These are phyloP conservation scores for Hephaestus fuliginosus DNA, from an alignment of 2,797 vertebrate species.

Conservation along the genomic window DNA sequence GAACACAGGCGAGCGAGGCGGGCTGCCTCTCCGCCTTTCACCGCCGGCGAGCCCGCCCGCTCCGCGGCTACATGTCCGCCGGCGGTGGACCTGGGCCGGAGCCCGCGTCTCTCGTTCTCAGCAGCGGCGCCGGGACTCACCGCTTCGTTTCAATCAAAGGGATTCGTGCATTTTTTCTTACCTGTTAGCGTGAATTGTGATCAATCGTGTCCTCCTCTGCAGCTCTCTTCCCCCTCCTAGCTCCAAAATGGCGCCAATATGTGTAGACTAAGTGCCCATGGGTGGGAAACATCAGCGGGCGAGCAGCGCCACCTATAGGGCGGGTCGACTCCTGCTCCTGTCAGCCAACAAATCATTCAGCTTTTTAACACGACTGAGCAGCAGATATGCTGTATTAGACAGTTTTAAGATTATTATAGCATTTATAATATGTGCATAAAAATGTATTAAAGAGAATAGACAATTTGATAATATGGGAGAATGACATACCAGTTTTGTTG, in stretches of 20 bases:
- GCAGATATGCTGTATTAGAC: too few relatives aligned
- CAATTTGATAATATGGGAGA: background rate
- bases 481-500: background rate
- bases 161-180: slow-evolving; percentile 63
- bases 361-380: too few relatives aligned
- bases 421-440: background rate
- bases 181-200: slow-evolving; percentile 86
- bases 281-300: slow-evolving; percentile 46
- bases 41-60: slow-evolving; percentile 16
- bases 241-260: slow-evolving; percentile 99
- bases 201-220: slow-evolving; percentile 87
- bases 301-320: slow-evolving; percentile 75
- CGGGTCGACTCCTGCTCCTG: too few relatives aligned
- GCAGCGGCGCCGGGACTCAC: background rate
- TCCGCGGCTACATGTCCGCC: slow-evolving; percentile 5
- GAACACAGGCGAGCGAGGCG: slow-evolving; percentile 71
- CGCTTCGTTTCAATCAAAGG: background rate
- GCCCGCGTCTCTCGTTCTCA: background rate
- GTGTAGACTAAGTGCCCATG: slow-evolving; percentile 85
- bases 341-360: too few relatives aligned
- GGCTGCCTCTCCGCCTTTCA: slow-evolving; percentile 58
- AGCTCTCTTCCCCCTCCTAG: slow-evolving; percentile 90
- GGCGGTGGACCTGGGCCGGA: too few relatives aligned
- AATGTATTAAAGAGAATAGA: background rate
- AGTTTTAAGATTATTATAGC: background rate